phyloP scores from a whole-genome alignment of 2,113 vertebrate genomes.

The Callithrix jacchus region DNA sequence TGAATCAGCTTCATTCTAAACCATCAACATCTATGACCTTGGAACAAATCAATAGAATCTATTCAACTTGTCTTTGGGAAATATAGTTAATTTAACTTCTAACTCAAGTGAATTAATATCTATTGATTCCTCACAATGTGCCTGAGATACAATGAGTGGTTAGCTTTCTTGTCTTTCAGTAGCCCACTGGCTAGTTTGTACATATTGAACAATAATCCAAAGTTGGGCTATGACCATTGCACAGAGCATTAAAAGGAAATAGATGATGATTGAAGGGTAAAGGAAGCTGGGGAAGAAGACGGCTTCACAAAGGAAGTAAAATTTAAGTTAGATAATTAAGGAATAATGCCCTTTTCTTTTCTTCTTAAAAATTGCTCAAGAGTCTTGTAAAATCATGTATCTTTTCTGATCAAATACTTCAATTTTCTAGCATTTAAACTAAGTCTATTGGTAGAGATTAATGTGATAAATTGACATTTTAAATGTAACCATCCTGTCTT shows the following conservation, averaged over 20 bases:
- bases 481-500: neutral
- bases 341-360: neutral
- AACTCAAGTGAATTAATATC: constrained; percentile 33
- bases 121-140: neutral
- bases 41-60: constrained; percentile 50
- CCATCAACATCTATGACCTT: constrained; percentile 45
- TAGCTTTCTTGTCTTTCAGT: neutral
- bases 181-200: neutral
- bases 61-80: constrained; percentile 44
- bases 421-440: neutral
- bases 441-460: constrained; percentile 11
- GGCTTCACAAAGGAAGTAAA: neutral
- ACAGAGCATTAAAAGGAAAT: neutral
- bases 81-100: constrained; percentile 40
- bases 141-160: neutral
- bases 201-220: neutral
- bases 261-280: neutral
- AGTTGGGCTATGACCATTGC: neutral
- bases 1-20: constrained; percentile 60
- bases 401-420: neutral
- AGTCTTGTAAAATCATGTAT: neutral
- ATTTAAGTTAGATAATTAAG: constrained; percentile 14
- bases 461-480: neutral
- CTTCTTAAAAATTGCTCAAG: neutral
- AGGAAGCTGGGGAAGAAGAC: neutral